Percentiles rank a stretch among this genome's conserved stretches.
These are phyloP conservation scores for Mesorhabditis spiculigera DNA, from an alignment of 2,888 invertebrate genomes.

Conservation along the genomic window DNA sequence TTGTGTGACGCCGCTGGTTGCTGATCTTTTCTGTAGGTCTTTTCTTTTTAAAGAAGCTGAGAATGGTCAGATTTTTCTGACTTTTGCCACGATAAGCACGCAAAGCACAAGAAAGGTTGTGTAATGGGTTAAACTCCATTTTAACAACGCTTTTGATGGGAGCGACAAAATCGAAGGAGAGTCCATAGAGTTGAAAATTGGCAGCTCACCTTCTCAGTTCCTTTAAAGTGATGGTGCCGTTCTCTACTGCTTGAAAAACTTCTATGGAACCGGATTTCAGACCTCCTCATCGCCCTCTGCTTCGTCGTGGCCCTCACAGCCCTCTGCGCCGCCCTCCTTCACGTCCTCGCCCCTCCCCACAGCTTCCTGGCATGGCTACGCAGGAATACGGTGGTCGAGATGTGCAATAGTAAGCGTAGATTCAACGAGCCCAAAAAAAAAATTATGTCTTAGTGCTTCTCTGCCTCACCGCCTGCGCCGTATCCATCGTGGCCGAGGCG, in stretches of 20 bases:
- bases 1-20: conserved; percentile 44
- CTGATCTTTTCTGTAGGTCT: conserved; percentile 37
- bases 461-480: conserved; percentile 28
- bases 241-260: background rate
- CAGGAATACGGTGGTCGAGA: conserved; percentile 38
- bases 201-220: too few relatives aligned
- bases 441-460: conserved; percentile 31
- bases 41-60: background rate
- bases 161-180: too few relatives aligned
- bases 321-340: conserved; percentile 29
- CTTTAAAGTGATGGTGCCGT: background rate
- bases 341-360: conserved; percentile 32
- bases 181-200: too few relatives aligned
- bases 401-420: conserved; percentile 37
- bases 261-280: background rate
- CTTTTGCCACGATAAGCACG: too few relatives aligned
- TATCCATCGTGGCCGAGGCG: conserved; percentile 34
- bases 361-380: conserved; percentile 42
- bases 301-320: conserved; percentile 37
- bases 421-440: background rate
- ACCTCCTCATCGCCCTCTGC: conserved; percentile 44
- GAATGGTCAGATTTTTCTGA: too few relatives aligned
- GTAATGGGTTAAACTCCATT: too few relatives aligned
- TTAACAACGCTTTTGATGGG: too few relatives aligned
- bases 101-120: too few relatives aligned